Evolutionary conservation across 2,888 invertebrate species (phyloP), one percentile per base, ranked within the genome.

Genomic region (Ornithoptera priamus): DNA sequence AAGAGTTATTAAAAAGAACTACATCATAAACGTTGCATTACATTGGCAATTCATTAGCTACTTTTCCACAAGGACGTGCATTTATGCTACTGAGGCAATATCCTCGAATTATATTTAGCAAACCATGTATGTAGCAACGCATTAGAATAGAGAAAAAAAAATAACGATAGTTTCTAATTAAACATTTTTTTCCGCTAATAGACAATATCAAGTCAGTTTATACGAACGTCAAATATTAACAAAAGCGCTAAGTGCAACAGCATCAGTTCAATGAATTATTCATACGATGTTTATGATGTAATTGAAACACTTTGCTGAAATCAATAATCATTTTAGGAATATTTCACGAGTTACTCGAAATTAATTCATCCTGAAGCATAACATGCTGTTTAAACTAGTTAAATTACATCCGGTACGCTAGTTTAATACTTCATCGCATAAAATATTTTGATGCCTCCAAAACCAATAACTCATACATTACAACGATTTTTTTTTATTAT

Each of bases 41-140:
- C n/a, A n/a, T 53, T 53, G n/a, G 53, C 18, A 53, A 53, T 12
- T 7, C 53, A 53, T 1, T n/a, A 12, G 18, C n/a, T 53, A 18
- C 53, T n/a, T 53, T 53, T 53, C n/a, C 53, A n/a, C n/a, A 53
- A 53, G 53, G 53, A n/a, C 53, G 53, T 18, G n/a, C 53, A n/a
- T 53, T 53, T 53, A n/a, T 7, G 53, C 53, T 18, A 53, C 18
- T 53, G n/a, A n/a, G 53, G 53, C 53, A 53, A 53, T 53, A 53
- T 53, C 53, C 53, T 53, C 53, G n/a, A 8, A 4, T 53, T 53
- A 18, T 53, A 22, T 22, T 22, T 22, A n/a, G 53, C 8, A 53
- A 53, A 53, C 5, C 6, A n/a, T 53, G n/a, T n/a, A n/a, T 18
- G 53, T 53, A 6, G 12, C 18, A 53, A 53, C n/a, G 18, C 18